Conservation (phyloP, 2,797 vertebrate genomes). For the Rhabdophis nuchalis region DNA sequence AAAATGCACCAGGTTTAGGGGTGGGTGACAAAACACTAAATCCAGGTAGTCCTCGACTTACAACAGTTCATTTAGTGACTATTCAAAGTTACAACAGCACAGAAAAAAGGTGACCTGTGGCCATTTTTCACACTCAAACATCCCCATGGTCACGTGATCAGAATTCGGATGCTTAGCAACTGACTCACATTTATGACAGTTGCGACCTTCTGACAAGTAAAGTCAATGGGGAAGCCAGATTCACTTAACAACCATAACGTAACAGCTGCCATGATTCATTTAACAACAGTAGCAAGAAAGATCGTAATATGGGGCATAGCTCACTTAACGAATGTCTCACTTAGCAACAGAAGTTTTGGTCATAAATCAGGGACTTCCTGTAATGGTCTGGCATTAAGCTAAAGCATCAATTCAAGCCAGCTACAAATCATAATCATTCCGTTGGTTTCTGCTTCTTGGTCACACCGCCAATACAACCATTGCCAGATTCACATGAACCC, state of each 20-base stretch:
- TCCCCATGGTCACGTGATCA: background rate
- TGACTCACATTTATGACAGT: too few species aligned
- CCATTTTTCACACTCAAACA: background rate
- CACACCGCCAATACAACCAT: background rate
- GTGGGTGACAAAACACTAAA: background rate
- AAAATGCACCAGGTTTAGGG: background rate
- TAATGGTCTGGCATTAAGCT: background rate
- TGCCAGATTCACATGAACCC: background rate
- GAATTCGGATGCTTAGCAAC: too few species aligned
- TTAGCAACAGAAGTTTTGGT: background rate
- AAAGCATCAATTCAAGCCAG: background rate
- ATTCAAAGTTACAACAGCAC: too few species aligned
- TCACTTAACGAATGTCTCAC: background rate
- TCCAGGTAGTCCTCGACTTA: too few species aligned
- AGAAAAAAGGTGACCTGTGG: background rate
- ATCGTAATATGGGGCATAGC: background rate
- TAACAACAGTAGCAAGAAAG: background rate
- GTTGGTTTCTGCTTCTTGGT: background rate
- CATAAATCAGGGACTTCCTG: background rate
- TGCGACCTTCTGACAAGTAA: too few species aligned
- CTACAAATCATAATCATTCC: too few species aligned
- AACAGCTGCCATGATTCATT: background rate
- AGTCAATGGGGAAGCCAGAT: background rate
- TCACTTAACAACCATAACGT: background rate
- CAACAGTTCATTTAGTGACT: too few species aligned